Evolutionary conservation across 2,113 vertebrate species (phyloP).

Genomic region (Hydrolagus affinis): DNA sequence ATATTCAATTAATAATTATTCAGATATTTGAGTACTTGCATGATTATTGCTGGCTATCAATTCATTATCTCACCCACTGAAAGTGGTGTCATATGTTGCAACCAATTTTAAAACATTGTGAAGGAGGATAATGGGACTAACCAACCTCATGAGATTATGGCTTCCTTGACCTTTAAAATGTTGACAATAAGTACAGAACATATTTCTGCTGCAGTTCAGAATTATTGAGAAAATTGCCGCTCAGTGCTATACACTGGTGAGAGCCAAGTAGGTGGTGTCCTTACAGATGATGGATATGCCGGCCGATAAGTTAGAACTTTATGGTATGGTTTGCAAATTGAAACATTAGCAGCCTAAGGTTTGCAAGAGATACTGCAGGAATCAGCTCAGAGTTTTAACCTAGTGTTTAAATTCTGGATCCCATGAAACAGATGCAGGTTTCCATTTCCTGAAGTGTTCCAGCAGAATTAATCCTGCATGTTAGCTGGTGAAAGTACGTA

Average conservation of each 20-base stretch:
- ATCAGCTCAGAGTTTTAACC: slow-evolving; percentile 12
- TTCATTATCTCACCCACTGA: not conserved
- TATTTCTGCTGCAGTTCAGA: not conserved
- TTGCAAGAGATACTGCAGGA: not conserved
- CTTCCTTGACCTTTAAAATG: not conserved
- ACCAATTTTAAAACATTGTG: not conserved
- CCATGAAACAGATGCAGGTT: slow-evolving; percentile 24
- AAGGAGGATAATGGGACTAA: not conserved
- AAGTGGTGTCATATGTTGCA: not conserved
- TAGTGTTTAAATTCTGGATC: not conserved
- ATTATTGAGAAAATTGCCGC: not conserved
- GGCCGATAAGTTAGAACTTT: not conserved
- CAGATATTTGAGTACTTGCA: not conserved
- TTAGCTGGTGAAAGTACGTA: slow-evolving; percentile 24
- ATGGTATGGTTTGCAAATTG: not conserved
- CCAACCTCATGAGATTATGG: not conserved
- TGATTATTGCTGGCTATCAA: not conserved
- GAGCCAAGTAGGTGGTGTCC: too few relatives aligned
- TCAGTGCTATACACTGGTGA: not conserved
- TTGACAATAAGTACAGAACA: not conserved
- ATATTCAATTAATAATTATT: not conserved
- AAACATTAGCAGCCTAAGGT: not conserved
- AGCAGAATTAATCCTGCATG: slow-evolving; percentile 16
- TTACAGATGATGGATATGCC: too few relatives aligned
- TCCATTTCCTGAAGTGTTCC: not conserved